These are phyloP conservation scores for Parascotia fuliginaria DNA, from an alignment of 2,888 invertebrate genomes.

Conservation along the genomic window DNA sequence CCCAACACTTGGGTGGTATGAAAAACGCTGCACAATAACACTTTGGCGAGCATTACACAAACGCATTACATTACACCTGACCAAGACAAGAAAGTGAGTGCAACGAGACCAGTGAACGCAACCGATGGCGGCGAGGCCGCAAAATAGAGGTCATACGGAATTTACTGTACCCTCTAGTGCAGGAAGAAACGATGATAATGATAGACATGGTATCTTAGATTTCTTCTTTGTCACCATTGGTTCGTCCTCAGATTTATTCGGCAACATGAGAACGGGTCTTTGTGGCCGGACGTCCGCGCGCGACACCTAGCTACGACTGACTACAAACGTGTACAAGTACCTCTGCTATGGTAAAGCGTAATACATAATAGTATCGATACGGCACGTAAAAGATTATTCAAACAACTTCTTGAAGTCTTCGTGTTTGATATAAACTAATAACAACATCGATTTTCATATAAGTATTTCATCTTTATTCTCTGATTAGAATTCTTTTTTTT, in stretches of 20 bases:
- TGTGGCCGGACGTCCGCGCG: conserved; percentile 75
- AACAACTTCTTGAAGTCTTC: conserved; percentile 11
- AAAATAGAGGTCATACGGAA: conserved; percentile 70
- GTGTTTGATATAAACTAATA: neutral
- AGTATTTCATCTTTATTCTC: too few species aligned
- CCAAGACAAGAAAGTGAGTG: conserved; percentile 82
- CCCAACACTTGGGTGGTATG: conserved; percentile 28
- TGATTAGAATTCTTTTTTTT: too few species aligned
- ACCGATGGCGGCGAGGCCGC: conserved; percentile 76
- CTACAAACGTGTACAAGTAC: conserved; percentile 74
- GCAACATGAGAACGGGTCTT: conserved; percentile 70
- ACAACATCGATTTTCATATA: too few species aligned
- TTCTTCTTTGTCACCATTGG: conserved; percentile 82
- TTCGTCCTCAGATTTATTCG: conserved; percentile 75
- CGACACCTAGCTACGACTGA: conserved; percentile 71
- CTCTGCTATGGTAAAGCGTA: conserved; percentile 66
- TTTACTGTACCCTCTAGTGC: conserved; percentile 78
- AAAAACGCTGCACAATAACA: conserved; percentile 61
- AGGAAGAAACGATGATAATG: conserved; percentile 78
- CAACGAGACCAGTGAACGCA: conserved; percentile 78
- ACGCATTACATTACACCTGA: conserved; percentile 78
- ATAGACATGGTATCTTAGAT: conserved; percentile 82
- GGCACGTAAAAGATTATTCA: conserved; percentile 43
- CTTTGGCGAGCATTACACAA: conserved; percentile 65
- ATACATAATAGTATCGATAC: conserved; percentile 57